These are phyloP conservation scores for Zophobas atratus DNA, from an alignment of 1,140 invertebrate species.

Conservation along the genomic window DNA sequence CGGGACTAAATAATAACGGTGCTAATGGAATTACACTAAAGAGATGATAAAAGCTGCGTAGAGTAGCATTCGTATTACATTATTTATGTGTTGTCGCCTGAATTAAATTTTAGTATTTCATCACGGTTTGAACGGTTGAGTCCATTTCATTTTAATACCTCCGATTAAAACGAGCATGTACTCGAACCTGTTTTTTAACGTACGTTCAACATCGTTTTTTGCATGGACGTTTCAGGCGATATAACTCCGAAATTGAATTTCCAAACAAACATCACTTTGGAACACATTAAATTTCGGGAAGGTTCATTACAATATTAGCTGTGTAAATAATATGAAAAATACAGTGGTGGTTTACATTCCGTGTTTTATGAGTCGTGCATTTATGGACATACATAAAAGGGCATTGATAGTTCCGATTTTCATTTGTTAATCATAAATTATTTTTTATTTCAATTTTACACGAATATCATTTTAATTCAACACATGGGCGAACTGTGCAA, in stretches of 20 bases:
- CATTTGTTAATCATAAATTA: too few relatives aligned
- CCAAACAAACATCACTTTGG: background rate
- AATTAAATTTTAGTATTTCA: too few relatives aligned
- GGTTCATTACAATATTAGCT: too few relatives aligned
- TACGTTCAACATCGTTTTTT: background rate
- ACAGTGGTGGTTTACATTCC: too few relatives aligned
- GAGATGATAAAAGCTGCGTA: background rate
- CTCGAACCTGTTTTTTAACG: background rate
- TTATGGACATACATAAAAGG: background rate
- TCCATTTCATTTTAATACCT: background rate
- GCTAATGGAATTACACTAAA: background rate
- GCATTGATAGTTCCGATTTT: too few relatives aligned
- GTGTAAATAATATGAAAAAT: too few relatives aligned
- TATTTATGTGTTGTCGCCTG: too few relatives aligned
- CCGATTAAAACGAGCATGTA: too few relatives aligned
- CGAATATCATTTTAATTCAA: too few relatives aligned
- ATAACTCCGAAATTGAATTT: background rate
- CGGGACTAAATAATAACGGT: constrained; percentile 2
- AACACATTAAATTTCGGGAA: background rate
- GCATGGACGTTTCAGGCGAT: background rate
- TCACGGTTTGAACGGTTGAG: background rate
- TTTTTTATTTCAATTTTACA: too few relatives aligned
- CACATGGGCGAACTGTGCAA: too few relatives aligned
- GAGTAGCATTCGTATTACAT: too few relatives aligned
- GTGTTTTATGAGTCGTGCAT: background rate